These are phyloP conservation scores for Channa argus DNA, from an alignment of 2,113 vertebrate species.

Conservation along the genomic window DNA sequence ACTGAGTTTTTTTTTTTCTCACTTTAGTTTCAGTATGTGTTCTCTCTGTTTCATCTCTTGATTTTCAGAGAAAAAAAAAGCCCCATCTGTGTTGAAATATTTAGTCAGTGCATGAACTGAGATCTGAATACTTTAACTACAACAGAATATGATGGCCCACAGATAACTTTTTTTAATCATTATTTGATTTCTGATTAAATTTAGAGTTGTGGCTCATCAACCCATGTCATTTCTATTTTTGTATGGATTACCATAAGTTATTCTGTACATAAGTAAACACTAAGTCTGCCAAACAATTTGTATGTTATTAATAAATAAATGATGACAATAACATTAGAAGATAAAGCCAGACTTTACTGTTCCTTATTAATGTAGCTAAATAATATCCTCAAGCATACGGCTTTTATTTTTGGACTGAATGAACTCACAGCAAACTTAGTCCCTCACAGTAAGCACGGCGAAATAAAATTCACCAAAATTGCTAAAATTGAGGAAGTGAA, in stretches of 20 bases:
- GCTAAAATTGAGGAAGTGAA: constrained; percentile 49
- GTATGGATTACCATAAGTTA: neutral
- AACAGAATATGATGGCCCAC: neutral
- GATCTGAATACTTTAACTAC: neutral
- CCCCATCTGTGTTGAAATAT: constrained; percentile 7
- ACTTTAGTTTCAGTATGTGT: neutral
- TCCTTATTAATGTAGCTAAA: no score
- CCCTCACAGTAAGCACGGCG: no score
- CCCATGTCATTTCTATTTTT: neutral
- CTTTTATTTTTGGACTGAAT: no score
- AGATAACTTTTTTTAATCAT: neutral
- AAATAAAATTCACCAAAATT: constrained; percentile 21
- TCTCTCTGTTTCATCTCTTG: constrained; percentile 25
- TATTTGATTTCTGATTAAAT: neutral
- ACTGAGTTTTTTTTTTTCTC: constrained; percentile 38
- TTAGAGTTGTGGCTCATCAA: neutral
- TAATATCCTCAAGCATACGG: no score
- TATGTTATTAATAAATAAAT: no score
- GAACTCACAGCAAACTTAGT: no score
- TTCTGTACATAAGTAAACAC: no score
- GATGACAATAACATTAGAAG: neutral
- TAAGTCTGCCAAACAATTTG: no score
- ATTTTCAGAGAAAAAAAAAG: constrained; percentile 2
- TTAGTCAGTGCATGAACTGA: neutral
- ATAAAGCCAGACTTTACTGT: neutral